Conservation (phyloP, 2,888 invertebrate species). For the Polia nebulosa region DNA sequence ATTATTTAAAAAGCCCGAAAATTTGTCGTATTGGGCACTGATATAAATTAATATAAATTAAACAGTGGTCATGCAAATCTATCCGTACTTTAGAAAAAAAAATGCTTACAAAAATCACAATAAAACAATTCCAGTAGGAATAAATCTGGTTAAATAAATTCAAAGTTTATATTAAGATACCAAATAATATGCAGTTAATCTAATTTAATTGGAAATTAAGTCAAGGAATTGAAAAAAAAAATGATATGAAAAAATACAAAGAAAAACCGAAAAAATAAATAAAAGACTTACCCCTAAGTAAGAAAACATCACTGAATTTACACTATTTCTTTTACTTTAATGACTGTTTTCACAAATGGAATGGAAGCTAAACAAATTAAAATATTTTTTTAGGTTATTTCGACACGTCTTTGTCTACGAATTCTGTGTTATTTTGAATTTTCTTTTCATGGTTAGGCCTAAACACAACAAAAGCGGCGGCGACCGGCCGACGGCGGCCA, state of each 20-base stretch:
- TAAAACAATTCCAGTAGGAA: conserved; percentile 43
- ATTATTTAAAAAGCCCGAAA: background rate
- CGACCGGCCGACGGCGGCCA: conserved; percentile 87
- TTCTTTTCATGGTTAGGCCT: conserved; percentile 86
- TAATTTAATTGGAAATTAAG: background rate
- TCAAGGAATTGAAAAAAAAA: background rate
- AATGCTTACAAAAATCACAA: background rate
- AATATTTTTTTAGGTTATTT: conserved; percentile 53
- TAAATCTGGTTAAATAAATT: background rate
- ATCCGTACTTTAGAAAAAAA: background rate
- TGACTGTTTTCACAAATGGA: conserved; percentile 41
- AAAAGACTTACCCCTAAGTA: conserved; percentile 70
- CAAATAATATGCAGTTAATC: background rate
- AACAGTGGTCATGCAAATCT: background rate
- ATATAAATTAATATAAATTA: background rate
- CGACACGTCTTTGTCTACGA: conserved; percentile 55
- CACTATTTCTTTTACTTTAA: conserved; percentile 61
- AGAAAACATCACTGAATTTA: conserved; percentile 71
- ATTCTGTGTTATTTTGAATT: conserved; percentile 68
- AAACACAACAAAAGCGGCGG: conserved; percentile 88
- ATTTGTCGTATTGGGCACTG: background rate
- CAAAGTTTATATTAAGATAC: background rate
- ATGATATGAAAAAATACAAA: conserved; percentile 19
- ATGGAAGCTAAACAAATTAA: conserved; percentile 36
- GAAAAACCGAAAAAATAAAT: conserved; percentile 33